These are phyloP conservation scores for Numenius arquata DNA, from an alignment of 2,113 vertebrate genomes.

Conservation along the genomic window DNA sequence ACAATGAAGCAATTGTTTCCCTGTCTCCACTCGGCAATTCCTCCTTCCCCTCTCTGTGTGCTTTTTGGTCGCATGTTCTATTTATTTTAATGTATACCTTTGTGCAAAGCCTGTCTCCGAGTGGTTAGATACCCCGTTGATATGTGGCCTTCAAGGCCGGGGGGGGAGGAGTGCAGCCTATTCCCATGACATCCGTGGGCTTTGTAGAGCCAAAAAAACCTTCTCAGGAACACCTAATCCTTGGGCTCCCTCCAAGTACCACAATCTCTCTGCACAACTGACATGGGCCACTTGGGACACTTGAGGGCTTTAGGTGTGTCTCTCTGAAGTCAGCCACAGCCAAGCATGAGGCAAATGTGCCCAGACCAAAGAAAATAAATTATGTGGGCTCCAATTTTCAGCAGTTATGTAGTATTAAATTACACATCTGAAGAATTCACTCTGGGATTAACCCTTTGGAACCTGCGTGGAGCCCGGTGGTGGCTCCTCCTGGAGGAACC, in stretches of 20 bases:
- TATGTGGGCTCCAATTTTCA: constrained; percentile 82
- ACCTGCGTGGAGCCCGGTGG: background rate
- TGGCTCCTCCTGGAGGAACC: background rate
- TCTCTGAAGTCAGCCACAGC: constrained; percentile 84
- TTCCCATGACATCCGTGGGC: constrained; percentile 81
- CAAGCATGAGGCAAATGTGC: constrained; percentile 84
- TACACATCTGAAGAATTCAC: constrained; percentile 72
- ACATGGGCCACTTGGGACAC: constrained; percentile 83
- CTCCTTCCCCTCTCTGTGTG: constrained; percentile 64
- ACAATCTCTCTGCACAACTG: constrained; percentile 79
- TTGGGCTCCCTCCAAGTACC: constrained; percentile 85
- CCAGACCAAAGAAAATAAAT: constrained; percentile 88
- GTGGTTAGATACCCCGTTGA: constrained; percentile 77
- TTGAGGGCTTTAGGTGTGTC: constrained; percentile 91
- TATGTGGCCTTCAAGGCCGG: constrained; percentile 72
- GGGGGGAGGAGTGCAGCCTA: constrained; percentile 71
- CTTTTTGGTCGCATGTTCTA: constrained; percentile 75
- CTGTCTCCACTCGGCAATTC: constrained; percentile 51
- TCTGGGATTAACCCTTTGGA: constrained; percentile 76
- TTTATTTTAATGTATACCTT: constrained; percentile 87
- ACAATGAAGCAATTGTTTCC: constrained; percentile 87
- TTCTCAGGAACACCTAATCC: constrained; percentile 92
- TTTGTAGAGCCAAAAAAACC: constrained; percentile 79
- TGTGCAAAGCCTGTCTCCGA: constrained; percentile 76
- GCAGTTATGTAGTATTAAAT: constrained; percentile 84